Evolutionary conservation across 1,140 invertebrate species (phyloP).

Genomic region (Drosophila repletoides): DNA sequence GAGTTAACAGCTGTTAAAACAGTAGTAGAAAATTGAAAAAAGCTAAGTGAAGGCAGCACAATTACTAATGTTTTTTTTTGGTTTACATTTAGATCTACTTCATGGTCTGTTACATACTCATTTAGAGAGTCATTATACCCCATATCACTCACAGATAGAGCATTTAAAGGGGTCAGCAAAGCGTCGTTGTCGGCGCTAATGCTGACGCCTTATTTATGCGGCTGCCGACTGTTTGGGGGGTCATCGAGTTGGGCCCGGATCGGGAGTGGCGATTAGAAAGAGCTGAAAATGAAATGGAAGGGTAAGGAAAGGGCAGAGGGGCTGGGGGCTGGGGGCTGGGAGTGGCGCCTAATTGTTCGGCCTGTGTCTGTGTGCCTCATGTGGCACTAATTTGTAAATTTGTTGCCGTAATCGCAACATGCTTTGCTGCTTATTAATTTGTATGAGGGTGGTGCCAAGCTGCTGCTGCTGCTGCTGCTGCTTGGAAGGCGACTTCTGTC

Average conservation of each 20-base stretch:
- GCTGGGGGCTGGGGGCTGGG: neutral
- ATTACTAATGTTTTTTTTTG: neutral
- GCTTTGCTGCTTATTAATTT: constrained; percentile 71
- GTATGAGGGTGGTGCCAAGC: constrained; percentile 59
- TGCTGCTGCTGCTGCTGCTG: too few relatives aligned
- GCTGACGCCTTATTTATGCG: constrained; percentile 52
- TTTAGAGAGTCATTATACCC: neutral
- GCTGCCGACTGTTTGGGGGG: constrained; percentile 36
- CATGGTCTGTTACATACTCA: neutral
- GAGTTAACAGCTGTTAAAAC: too few relatives aligned
- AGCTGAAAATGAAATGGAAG: neutral
- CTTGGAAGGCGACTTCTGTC: constrained; percentile 12
- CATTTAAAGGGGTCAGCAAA: constrained; percentile 42
- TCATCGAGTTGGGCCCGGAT: constrained; percentile 11
- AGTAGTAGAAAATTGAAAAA: too few relatives aligned
- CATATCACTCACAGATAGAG: neutral
- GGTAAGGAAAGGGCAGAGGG: neutral
- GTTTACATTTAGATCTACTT: neutral
- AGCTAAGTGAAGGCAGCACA: too few relatives aligned
- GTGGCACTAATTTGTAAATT: constrained; percentile 80
- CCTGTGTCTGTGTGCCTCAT: constrained; percentile 53
- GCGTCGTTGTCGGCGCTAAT: constrained; percentile 50
- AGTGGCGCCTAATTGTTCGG: constrained; percentile 62
- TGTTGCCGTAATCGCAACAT: constrained; percentile 72
- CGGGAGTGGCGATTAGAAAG: constrained; percentile 17